These are phyloP conservation scores for Sclerodermus sp. DNA, from an alignment of 2,888 invertebrate genomes.

Conservation along the genomic window DNA sequence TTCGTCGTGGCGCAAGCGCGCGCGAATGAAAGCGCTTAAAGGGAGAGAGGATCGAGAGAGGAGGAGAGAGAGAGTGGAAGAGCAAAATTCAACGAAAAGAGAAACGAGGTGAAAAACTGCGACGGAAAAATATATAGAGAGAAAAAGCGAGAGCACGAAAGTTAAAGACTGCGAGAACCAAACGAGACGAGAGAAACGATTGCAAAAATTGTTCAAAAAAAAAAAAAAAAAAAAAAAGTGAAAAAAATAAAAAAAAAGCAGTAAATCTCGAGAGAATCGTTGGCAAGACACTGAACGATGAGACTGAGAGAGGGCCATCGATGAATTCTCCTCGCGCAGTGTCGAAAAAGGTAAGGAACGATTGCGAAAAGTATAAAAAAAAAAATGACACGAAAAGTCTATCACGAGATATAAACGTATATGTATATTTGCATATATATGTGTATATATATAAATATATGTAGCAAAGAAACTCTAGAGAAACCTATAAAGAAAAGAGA, in stretches of 20 bases:
- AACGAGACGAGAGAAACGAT: slow-evolving; percentile 16
- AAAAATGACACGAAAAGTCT: slow-evolving; percentile 17
- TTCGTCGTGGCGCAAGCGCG: too few relatives aligned
- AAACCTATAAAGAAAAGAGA: too few relatives aligned
- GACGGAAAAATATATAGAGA: slow-evolving; percentile 28
- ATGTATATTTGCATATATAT: too few relatives aligned
- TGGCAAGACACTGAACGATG: slow-evolving; percentile 7
- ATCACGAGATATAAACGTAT: slow-evolving; percentile 17
- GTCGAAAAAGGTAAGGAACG: slow-evolving; percentile 51
- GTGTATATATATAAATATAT: too few relatives aligned
- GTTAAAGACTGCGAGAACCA: slow-evolving; percentile 25
- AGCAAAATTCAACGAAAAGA: slow-evolving; percentile 5
- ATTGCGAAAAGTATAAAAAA: slow-evolving; percentile 16
- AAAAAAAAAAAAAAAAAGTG: slow-evolving; percentile 25
- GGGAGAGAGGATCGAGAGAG: slow-evolving; percentile 42
- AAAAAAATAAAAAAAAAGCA: slow-evolving; percentile 23
- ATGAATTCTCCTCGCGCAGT: slow-evolving; percentile 43
- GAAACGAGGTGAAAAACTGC: slow-evolving; percentile 1
- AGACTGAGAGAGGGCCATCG: slow-evolving; percentile 46
- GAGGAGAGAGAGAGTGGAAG: slow-evolving; percentile 27
- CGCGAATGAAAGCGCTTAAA: too few relatives aligned
- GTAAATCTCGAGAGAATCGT: slow-evolving; percentile 29
- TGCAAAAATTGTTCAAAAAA: neutral
- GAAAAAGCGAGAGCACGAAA: slow-evolving; percentile 27
- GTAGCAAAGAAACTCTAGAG: too few relatives aligned